Conservation (phyloP, 1,140 invertebrate species). For the Campodea augens region DNA sequence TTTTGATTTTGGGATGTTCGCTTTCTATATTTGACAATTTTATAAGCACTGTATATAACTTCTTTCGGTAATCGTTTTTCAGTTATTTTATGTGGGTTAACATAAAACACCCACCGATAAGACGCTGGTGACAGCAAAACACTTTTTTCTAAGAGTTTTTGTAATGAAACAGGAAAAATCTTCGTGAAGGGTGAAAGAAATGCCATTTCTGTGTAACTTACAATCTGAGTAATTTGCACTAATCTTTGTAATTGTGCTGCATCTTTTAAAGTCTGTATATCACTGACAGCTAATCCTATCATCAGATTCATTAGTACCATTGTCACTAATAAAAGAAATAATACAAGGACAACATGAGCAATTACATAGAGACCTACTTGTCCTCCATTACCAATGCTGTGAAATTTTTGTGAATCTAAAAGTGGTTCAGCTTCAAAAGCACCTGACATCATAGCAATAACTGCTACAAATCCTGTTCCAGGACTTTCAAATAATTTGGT, state of each 20-base stretch:
- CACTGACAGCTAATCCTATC: slow-evolving; percentile 58
- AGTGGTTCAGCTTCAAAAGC: slow-evolving; percentile 48
- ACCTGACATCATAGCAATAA: slow-evolving; percentile 76
- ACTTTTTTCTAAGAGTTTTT: slow-evolving; percentile 48
- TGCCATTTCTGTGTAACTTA: slow-evolving; percentile 44
- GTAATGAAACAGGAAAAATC: slow-evolving; percentile 41
- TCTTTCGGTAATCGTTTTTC: slow-evolving; percentile 55
- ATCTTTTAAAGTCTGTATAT: slow-evolving; percentile 56
- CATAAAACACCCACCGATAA: slow-evolving; percentile 37
- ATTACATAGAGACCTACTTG: slow-evolving; percentile 23
- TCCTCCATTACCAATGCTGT: slow-evolving; percentile 39
- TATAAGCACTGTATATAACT: slow-evolving; percentile 48
- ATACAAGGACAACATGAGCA: slow-evolving; percentile 47
- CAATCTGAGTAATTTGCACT: slow-evolving; percentile 51
- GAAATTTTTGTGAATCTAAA: too few species aligned
- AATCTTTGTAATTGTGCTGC: slow-evolving; percentile 52
- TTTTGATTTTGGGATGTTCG: too few species aligned
- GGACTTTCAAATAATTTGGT: slow-evolving; percentile 57
- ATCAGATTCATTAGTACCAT: slow-evolving; percentile 63
- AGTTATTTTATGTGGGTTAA: slow-evolving; percentile 47
- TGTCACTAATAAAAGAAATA: slow-evolving; percentile 55
- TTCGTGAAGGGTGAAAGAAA: slow-evolving; percentile 39
- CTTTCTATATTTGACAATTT: too few species aligned
- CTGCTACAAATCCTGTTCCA: slow-evolving; percentile 56
- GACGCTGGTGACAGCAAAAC: slow-evolving; percentile 53